A percentile compares a stretch with the other conserved stretches of the same genome.
Evolutionary conservation across 2,113 vertebrate genomes (phyloP).

Genomic region (Pogona vitticeps): DNA sequence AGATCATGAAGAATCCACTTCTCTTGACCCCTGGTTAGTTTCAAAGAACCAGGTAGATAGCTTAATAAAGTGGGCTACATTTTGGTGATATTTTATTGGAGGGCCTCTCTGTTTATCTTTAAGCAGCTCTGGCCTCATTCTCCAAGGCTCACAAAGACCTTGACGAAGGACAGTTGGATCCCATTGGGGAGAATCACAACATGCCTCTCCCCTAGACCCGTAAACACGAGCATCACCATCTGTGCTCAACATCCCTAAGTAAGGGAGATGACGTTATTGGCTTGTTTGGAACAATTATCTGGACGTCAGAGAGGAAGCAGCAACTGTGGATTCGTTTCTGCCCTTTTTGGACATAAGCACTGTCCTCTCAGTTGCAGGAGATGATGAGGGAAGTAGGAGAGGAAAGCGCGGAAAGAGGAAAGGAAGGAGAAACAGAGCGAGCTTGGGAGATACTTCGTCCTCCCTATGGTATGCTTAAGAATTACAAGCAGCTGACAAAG

Average conservation of each 20-base stretch:
- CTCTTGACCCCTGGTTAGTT: too few species aligned
- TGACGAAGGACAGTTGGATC: too few species aligned
- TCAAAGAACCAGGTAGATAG: too few species aligned
- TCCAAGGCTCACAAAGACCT: too few species aligned
- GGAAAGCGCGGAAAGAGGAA: not conserved
- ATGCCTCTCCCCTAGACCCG: not conserved
- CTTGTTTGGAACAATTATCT: conserved; percentile 21
- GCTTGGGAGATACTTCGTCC: not conserved
- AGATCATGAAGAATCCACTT: too few species aligned
- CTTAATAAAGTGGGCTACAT: too few species aligned
- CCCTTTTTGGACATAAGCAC: not conserved
- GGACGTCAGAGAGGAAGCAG: conserved; percentile 26
- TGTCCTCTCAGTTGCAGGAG: not conserved
- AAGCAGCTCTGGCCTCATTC: too few species aligned
- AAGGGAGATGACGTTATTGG: not conserved
- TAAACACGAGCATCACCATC: not conserved
- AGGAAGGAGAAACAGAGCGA: not conserved
- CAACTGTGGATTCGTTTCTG: not conserved
- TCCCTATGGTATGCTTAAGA: not conserved
- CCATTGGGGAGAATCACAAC: not conserved
- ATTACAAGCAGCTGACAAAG: not conserved
- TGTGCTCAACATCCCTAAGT: not conserved
- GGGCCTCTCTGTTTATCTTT: too few species aligned
- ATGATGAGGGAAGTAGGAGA: not conserved
- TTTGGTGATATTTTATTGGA: too few species aligned